Conservation (phyloP, 2,797 vertebrate species). For the Oreochromis grahami region DNA sequence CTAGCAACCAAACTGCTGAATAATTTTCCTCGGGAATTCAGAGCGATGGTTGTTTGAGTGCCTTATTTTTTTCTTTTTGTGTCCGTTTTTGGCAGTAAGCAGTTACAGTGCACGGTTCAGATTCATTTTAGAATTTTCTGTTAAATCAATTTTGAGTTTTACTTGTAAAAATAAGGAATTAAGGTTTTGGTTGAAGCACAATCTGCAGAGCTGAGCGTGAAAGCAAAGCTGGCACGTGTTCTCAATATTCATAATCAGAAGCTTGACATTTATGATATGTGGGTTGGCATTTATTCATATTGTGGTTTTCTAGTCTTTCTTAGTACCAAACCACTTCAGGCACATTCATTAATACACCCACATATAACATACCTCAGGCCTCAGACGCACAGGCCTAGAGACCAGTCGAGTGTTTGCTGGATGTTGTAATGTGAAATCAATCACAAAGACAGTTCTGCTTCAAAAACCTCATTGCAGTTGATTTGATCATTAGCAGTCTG, state of each 20-base stretch:
- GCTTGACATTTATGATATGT: neutral
- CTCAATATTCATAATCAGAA: neutral
- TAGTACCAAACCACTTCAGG: neutral
- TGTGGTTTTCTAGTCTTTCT: neutral
- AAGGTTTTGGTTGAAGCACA: neutral
- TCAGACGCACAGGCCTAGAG: neutral
- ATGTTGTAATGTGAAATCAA: neutral
- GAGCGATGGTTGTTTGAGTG: neutral
- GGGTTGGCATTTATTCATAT: neutral
- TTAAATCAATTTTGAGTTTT: neutral
- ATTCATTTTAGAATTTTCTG: neutral
- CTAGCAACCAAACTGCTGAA: slow-evolving; percentile 24
- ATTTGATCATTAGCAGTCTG: neutral
- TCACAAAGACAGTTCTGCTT: neutral
- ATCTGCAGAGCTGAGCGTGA: neutral
- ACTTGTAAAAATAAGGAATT: neutral
- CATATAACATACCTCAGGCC: neutral
- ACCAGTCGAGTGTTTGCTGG: neutral
- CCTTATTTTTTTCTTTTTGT: neutral
- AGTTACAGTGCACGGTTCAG: neutral
- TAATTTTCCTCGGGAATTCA: neutral
- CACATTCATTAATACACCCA: neutral
- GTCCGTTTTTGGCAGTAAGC: neutral
- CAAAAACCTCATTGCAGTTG: neutral
- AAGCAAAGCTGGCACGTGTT: neutral